A percentile compares a stretch with the other conserved stretches of the same genome.
Conservation (phyloP, 2,888 invertebrate genomes). For the Prostheceraeus crozeri region DNA sequence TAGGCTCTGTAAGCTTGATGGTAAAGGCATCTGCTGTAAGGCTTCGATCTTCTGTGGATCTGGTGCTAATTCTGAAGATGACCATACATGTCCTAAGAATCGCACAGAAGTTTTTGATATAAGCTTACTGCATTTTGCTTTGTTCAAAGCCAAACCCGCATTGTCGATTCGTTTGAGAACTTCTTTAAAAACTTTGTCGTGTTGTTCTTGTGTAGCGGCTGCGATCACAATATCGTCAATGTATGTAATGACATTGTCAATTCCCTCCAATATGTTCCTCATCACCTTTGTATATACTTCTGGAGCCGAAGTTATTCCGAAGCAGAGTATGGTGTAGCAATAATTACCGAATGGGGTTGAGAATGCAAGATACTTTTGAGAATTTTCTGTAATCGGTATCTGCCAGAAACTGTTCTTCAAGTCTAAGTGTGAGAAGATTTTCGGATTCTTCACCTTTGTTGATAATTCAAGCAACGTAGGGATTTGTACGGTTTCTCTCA, state of each 20-base stretch:
- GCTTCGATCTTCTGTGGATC: slow-evolving; percentile 4
- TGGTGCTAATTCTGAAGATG: not conserved
- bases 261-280: slow-evolving; percentile 5
- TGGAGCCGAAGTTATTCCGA: not conserved
- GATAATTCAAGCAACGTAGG: slow-evolving; percentile 11
- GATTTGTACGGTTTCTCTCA: slow-evolving; percentile 6
- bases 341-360: slow-evolving; percentile 13
- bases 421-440: slow-evolving; percentile 5
- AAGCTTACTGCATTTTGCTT: not conserved
- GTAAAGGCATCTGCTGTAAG: slow-evolving; percentile 1
- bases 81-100: slow-evolving; percentile 13
- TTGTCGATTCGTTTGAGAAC: not conserved
- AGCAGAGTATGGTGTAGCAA: not conserved
- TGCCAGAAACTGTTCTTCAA: slow-evolving; percentile 6
- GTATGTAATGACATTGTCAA: slow-evolving; percentile 6
- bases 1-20: not conserved
- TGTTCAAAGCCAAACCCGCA: slow-evolving; percentile 12
- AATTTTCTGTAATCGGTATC: slow-evolving; percentile 2
- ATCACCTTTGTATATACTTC: slow-evolving; percentile 5
- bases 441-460: not conserved
- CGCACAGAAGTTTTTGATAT: not conserved
- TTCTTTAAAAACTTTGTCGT: slow-evolving; percentile 5
- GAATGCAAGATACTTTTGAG: slow-evolving; percentile 11
- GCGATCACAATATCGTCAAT: slow-evolving; percentile 1
- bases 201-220: not conserved